A percentile compares a stretch with the other conserved stretches of the same genome.
Conservation (phyloP, 2,113 vertebrate genomes). For the Cheilinus undulatus region DNA sequence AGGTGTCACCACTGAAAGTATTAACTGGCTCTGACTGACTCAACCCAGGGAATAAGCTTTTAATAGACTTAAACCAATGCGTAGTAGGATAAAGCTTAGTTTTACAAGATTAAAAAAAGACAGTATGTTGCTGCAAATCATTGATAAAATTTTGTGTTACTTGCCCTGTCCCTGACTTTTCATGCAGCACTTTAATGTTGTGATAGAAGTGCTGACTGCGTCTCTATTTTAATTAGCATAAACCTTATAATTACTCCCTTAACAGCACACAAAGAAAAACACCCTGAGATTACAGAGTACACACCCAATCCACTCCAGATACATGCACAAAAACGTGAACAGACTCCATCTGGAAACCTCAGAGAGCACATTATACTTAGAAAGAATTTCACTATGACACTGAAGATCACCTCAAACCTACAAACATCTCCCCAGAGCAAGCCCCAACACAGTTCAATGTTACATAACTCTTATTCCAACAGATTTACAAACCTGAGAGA, state of each 20-base stretch:
- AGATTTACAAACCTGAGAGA: conserved; percentile 64
- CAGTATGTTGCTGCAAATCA: not conserved
- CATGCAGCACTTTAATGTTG: conserved; percentile 1
- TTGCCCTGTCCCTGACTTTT: not conserved
- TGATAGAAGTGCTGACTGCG: not conserved
- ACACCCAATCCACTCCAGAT: conserved; percentile 19
- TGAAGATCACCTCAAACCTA: not conserved
- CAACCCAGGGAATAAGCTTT: conserved; percentile 56
- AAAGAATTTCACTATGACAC: conserved; percentile 2
- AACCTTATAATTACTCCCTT: not conserved
- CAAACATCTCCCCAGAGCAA: conserved; percentile 20
- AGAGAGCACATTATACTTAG: conserved; percentile 11
- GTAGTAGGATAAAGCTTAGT: conserved; percentile 14
- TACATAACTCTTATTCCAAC: conserved; percentile 38
- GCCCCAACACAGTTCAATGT: conserved; percentile 8
- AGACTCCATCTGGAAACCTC: conserved; percentile 10
- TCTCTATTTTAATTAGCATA: conserved; percentile 6
- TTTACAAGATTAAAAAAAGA: conserved; percentile 28
- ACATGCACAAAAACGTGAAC: conserved; percentile 20
- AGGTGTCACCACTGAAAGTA: conserved; percentile 69
- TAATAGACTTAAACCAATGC: conserved; percentile 56
- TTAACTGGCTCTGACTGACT: conserved; percentile 63
- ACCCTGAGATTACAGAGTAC: conserved; percentile 18
- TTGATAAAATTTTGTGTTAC: conserved; percentile 7
- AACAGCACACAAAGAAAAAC: conserved; percentile 16